phyloP scores from a whole-genome alignment of 2,888 invertebrate species.

The Scrobipalpa atriplicella region DNA sequence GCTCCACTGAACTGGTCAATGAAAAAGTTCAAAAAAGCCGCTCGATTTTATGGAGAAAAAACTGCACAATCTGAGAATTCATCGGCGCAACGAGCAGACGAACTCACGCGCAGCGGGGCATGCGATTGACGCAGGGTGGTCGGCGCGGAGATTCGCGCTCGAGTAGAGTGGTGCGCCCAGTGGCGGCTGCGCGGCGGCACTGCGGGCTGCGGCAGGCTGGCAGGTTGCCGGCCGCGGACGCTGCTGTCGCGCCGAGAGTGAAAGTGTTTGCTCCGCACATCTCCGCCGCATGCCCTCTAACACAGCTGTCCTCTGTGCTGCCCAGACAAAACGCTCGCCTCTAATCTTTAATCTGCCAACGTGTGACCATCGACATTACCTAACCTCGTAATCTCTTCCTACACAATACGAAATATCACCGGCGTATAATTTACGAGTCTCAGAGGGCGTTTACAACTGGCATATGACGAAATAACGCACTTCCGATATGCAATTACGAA shows the following conservation, averaged over 20 bases:
- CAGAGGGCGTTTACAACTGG: constrained; percentile 8
- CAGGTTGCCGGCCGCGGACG: constrained; percentile 45
- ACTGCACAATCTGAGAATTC: constrained; percentile 63
- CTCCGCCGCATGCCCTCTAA: constrained; percentile 56
- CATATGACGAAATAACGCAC: constrained; percentile 13
- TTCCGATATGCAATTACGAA: constrained; percentile 11
- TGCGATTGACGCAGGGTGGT: constrained; percentile 62
- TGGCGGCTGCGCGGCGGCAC: constrained; percentile 71
- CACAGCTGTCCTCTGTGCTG: constrained; percentile 52
- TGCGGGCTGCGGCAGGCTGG: constrained; percentile 52
- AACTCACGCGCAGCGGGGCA: constrained; percentile 63
- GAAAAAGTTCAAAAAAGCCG: constrained; percentile 55
- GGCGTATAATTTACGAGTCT: constrained; percentile 15
- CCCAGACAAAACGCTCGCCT: constrained; percentile 45
- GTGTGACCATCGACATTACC: constrained; percentile 27
- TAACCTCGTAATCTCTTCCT: constrained; percentile 42
- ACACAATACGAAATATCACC: constrained; percentile 31
- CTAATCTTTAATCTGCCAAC: not conserved
- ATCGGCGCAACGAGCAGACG: constrained; percentile 59
- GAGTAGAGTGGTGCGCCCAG: constrained; percentile 64
- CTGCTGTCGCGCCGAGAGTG: constrained; percentile 70
- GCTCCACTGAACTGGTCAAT: constrained; percentile 48
- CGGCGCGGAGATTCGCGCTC: constrained; percentile 44
- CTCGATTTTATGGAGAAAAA: constrained; percentile 44
- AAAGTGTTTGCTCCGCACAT: constrained; percentile 74